Percentiles rank a stretch among this genome's conserved stretches.
phyloP scores from a whole-genome alignment of 2,888 invertebrate species.

The Morpho helenor region DNA sequence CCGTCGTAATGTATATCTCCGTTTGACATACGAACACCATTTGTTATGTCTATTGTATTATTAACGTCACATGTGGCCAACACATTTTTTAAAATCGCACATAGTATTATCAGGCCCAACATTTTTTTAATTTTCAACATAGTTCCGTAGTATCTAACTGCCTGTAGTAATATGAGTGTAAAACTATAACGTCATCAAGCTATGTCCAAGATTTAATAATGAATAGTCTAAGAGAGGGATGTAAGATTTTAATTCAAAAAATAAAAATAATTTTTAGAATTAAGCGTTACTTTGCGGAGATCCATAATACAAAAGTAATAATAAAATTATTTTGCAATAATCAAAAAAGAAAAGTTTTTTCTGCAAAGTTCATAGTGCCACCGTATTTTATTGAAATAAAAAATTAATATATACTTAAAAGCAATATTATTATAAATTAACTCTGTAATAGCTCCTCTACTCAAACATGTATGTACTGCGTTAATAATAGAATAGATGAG shows the following conservation, averaged over 20 bases:
- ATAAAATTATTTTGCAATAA: too few relatives aligned
- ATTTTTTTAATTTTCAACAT: conserved; percentile 23
- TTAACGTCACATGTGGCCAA: conserved; percentile 33
- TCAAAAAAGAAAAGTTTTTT: too few relatives aligned
- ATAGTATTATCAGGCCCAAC: conserved; percentile 24
- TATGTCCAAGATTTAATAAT: conserved; percentile 8
- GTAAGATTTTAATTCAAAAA: background rate
- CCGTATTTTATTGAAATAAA: too few relatives aligned
- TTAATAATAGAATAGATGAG: too few relatives aligned
- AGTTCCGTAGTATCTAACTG: conserved; percentile 3
- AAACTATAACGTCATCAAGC: conserved; percentile 4
- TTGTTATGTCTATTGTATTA: conserved; percentile 40
- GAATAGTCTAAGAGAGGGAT: conserved; percentile 2
- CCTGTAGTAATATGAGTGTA: too few relatives aligned
- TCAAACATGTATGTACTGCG: too few relatives aligned
- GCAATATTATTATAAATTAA: too few relatives aligned
- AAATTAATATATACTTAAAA: too few relatives aligned
- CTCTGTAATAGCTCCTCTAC: too few relatives aligned
- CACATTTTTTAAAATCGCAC: conserved; percentile 28
- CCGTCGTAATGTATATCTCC: conserved; percentile 38
- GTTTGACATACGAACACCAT: conserved; percentile 34
- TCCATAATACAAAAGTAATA: too few relatives aligned
- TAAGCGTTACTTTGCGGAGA: too few relatives aligned
- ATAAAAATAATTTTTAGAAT: background rate
- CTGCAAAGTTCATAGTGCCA: too few relatives aligned